Base-by-base conservation (phyloP, 2,888 invertebrate genomes). In the Blomia tropicalis region DNA sequence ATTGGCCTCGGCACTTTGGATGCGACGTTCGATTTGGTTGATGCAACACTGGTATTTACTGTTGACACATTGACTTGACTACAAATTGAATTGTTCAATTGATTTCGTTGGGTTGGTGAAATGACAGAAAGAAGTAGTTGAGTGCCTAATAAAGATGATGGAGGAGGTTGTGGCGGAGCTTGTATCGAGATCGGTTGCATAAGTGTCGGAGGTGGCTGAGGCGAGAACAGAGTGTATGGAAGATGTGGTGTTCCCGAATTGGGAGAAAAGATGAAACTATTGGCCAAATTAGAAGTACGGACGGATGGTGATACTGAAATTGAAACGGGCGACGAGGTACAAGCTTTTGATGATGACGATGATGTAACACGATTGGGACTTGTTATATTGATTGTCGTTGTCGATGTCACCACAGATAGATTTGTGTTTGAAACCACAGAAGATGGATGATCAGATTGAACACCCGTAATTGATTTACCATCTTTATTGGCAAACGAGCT, bases 171-270 rank as follows among this genome's bases (percentile, higher is more conserved):
- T 29, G 56, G 56, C 2, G 56, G 56, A 14, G 56, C 56, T 36
- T 56, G 56, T 29, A 56, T 56, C 11, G 56, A 56, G 29, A 56
- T 56, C 3, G 56, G 56, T 19, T 56, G 56, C 56, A 56, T 56
- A 14, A 56, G 29, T 19, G 17, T 19, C 19, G n/a, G 56, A 19
- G 56, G 29, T 7, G 7, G 51, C 29, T 27, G 56, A n/a, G 25
- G 56, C 29, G 56, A 56, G 23, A 56, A 56, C 11, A 56, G 29
- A 7, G 56, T 56, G 29, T 56, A 56, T 25, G 56, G 56, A 14
- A 56, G 14, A 31, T 56, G 56, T 7, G 4, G 31, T 19, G 25
- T 2, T 4, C 11, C 22, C 2, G 47, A 47, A 25, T 56, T 56
- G 2, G 56, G 56, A 2, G 56, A 3, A 2, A 56, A 56, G 29